A percentile compares a stretch with the other conserved stretches of the same genome.
Conservation (phyloP, 2,888 invertebrate species). For the Xestia ashworthii region DNA sequence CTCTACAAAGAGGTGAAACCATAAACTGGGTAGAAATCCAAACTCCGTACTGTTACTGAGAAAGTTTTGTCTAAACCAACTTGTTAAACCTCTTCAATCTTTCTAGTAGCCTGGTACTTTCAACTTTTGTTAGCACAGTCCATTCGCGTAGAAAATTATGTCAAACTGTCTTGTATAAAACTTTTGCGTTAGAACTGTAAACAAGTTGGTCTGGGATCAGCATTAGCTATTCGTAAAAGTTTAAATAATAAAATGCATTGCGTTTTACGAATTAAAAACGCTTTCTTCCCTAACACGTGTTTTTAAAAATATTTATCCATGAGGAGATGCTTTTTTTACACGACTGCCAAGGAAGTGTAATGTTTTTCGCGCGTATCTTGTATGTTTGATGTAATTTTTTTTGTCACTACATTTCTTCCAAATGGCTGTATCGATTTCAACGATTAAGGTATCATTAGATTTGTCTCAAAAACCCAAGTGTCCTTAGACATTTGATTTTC, state of each 20-base stretch:
- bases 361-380: too few species aligned
- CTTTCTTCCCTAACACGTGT: background rate
- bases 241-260: conserved; percentile 46
- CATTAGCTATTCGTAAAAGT: conserved; percentile 46
- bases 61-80: background rate
- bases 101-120: conserved; percentile 31
- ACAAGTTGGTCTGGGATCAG: conserved; percentile 31
- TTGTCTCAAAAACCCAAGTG: too few species aligned
- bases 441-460: too few species aligned
- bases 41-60: background rate
- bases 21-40: background rate
- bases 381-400: too few species aligned
- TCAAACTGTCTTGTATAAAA: conserved; percentile 32
- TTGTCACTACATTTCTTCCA: too few species aligned
- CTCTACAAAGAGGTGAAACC: background rate
- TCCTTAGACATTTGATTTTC: too few species aligned
- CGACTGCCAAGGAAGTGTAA: too few species aligned
- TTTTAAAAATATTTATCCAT: too few species aligned
- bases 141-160: conserved; percentile 20
- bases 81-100: background rate
- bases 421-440: too few species aligned
- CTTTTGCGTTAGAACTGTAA: conserved; percentile 50
- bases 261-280: conserved; percentile 64
- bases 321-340: too few species aligned
- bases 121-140: conserved; percentile 7